These are phyloP conservation scores for Lasioglossum malachurum DNA, from an alignment of 2,888 invertebrate species.

Conservation along the genomic window DNA sequence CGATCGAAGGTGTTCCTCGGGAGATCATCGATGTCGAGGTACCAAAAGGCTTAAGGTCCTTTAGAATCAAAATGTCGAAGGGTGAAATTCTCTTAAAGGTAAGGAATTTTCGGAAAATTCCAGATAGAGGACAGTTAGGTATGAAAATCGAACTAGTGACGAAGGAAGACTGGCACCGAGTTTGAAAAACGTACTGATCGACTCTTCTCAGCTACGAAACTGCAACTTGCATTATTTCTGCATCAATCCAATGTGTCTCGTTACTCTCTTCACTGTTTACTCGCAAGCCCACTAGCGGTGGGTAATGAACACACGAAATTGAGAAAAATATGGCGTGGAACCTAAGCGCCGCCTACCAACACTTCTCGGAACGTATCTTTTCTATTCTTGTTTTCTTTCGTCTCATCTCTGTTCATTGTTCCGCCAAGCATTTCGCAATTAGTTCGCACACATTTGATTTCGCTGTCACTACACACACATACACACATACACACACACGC, in stretches of 20 bases:
- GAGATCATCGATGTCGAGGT: neutral
- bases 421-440: slow-evolving; percentile 15
- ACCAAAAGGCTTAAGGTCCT: neutral
- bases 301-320: slow-evolving; percentile 30
- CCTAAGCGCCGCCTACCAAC: slow-evolving; percentile 10
- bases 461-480: slow-evolving; percentile 40
- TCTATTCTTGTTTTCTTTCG: neutral
- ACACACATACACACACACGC: neutral
- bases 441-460: slow-evolving; percentile 40
- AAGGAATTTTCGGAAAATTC: neutral
- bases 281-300: neutral
- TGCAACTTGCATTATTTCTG: slow-evolving; percentile 36
- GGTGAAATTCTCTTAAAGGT: neutral
- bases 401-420: neutral
- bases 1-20: neutral
- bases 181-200: neutral
- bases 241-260: slow-evolving; percentile 27
- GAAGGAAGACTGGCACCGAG: slow-evolving; percentile 5
- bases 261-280: neutral
- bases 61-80: too few relatives aligned
- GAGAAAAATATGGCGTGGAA: slow-evolving; percentile 34
- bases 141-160: neutral
- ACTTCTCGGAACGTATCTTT: neutral
- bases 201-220: neutral
- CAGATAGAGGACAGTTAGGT: neutral